Base-by-base conservation (phyloP, 35 echinoderm and acorn worm species). In the Heliocidaris tuberculata region DNA sequence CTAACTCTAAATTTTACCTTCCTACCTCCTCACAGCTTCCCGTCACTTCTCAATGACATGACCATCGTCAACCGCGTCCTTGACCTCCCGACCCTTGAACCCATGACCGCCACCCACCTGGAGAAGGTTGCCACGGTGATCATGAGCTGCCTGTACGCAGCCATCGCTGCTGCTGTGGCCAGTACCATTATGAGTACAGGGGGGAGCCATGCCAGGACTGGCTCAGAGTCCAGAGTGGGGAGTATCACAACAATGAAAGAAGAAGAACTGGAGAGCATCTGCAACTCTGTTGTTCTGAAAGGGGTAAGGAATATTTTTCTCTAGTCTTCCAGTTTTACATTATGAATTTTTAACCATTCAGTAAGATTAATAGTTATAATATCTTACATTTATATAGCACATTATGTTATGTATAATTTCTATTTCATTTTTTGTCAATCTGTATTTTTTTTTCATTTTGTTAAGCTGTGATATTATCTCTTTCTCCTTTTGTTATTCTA, bases 71-170 rank as follows among this genome's bases (percentile, higher is more conserved):
- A 96, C 87, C 96, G 97, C 9, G 97, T 96, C 65, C 96, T 99
- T 0, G 94, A 96, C 90, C 95, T 99, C 29, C 98, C 98, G 19
- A 99, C 97, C 59, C 94, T 99, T 47, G 98, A 99, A 94, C 97
- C 97, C 91, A 96, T 99, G 96, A 99, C 98, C 85, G 93, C 97
- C 30, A 70, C 85, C 60, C 98, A 97, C 95, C 94, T 99, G 35
- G 97, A 97, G 94, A 97, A 99, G 86, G 70, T 97, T 10, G 95
- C 95, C 60, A 99, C 98, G 31, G 95, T 99, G 48, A 96, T 97
- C 50, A 99, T 99, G 96, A 99, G 98, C 59, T 99, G 98, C 65
- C 92, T 99, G 54, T 99, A 96, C 94, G 98, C 98, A 10, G 95
- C 97, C 50, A 95, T 99, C 52, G 94, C 96, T 30, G 98, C 97